Evolutionary conservation across 2,888 invertebrate genomes (phyloP).

Genomic region (Ormyrus pomaceus): DNA sequence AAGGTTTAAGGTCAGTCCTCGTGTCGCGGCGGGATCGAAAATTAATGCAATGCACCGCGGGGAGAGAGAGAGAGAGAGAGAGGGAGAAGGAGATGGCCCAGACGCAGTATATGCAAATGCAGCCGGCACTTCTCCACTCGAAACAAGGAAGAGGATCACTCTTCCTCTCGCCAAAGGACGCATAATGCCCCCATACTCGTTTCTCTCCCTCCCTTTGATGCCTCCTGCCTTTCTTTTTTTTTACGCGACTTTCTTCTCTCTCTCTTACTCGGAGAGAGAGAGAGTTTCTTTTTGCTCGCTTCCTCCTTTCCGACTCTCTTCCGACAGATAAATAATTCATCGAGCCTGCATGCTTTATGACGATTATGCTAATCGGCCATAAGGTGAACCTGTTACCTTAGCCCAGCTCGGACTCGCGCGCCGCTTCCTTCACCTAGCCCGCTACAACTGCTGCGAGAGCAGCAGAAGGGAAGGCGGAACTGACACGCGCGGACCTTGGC

Average conservation of each 20-base stretch:
- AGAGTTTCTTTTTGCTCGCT: slow-evolving; percentile 23
- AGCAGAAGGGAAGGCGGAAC: slow-evolving; percentile 23
- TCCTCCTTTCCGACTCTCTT: slow-evolving; percentile 56
- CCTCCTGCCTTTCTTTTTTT: slow-evolving; percentile 49
- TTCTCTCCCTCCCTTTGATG: slow-evolving; percentile 43
- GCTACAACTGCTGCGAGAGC: background rate
- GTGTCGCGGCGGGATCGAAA: slow-evolving; percentile 63
- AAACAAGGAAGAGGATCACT: slow-evolving; percentile 65
- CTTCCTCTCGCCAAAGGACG: slow-evolving; percentile 61
- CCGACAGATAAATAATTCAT: slow-evolving; percentile 74
- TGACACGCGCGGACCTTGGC: background rate
- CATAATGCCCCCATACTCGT: slow-evolving; percentile 52
- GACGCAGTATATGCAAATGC: slow-evolving; percentile 72
- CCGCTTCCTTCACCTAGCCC: slow-evolving; percentile 16
- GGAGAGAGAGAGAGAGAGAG: slow-evolving; percentile 58
- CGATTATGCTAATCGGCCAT: slow-evolving; percentile 73
- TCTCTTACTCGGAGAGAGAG: background rate
- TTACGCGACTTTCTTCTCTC: slow-evolving; percentile 37
- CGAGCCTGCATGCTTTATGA: slow-evolving; percentile 74
- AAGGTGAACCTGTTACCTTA: slow-evolving; percentile 72
- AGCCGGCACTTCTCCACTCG: slow-evolving; percentile 64
- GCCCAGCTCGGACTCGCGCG: background rate
- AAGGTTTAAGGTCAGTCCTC: slow-evolving; percentile 67
- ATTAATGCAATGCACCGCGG: slow-evolving; percentile 73
- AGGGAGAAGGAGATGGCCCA: slow-evolving; percentile 59